Evolutionary conservation across 2,888 invertebrate species (phyloP).

Genomic region (Limnephilus lunatus): DNA sequence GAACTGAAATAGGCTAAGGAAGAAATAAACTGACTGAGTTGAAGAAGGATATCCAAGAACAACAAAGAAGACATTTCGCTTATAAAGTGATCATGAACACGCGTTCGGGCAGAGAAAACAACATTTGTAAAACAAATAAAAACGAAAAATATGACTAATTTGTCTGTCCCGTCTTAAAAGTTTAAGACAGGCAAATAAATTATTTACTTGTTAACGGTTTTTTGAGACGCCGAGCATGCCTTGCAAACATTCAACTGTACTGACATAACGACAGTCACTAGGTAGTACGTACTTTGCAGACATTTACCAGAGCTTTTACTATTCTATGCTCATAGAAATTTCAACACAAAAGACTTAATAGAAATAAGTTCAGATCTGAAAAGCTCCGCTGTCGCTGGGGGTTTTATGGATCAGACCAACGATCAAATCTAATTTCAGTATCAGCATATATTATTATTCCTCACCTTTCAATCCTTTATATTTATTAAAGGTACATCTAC

Average conservation of each 20-base stretch:
- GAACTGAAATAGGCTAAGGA: not conserved
- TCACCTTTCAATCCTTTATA: slow-evolving; percentile 15
- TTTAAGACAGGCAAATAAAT: not conserved
- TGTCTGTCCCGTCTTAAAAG: not conserved
- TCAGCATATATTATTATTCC: not conserved
- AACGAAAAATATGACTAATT: not conserved
- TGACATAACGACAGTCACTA: not conserved
- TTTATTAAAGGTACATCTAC: not conserved
- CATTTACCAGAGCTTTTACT: not conserved
- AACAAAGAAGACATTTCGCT: not conserved
- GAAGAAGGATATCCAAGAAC: not conserved
- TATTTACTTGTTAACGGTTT: slow-evolving; percentile 6
- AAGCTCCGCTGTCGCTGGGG: not conserved
- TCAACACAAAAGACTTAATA: slow-evolving; percentile 9
- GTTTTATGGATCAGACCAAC: not conserved
- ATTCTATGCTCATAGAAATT: slow-evolving; percentile 9
- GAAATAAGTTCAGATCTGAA: not conserved
- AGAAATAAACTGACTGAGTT: not conserved
- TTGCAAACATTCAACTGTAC: not conserved
- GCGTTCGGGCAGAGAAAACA: not conserved
- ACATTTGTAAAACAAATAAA: not conserved
- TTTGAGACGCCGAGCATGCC: not conserved
- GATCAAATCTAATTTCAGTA: slow-evolving; percentile 1
- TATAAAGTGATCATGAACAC: not conserved
- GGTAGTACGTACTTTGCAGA: not conserved